Conservation (phyloP, 2,888 invertebrate genomes). For the Drosophila greeni region DNA sequence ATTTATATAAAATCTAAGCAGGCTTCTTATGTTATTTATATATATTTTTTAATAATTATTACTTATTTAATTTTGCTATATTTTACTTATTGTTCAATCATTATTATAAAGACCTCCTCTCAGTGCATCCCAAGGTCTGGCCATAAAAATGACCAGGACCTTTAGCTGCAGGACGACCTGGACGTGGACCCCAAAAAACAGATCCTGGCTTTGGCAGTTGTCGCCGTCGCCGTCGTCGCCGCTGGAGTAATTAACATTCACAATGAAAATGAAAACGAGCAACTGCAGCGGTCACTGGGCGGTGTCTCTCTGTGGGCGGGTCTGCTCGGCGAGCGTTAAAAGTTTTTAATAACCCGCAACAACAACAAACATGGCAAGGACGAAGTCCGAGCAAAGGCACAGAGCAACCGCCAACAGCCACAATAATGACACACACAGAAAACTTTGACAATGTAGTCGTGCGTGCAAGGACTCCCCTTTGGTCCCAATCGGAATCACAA, state of each 20-base stretch:
- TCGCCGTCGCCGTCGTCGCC: constrained; percentile 41
- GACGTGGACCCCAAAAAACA: constrained; percentile 1
- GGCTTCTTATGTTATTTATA: too few relatives aligned
- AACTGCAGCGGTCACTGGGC: constrained; percentile 46
- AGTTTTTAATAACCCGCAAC: constrained; percentile 72
- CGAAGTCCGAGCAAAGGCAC: constrained; percentile 17
- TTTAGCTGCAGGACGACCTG: constrained; percentile 5
- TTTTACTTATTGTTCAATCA: neutral
- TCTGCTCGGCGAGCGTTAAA: constrained; percentile 38
- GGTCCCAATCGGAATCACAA: neutral
- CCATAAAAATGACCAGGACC: neutral
- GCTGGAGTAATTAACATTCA: constrained; percentile 68
- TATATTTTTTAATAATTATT: neutral
- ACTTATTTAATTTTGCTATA: neutral
- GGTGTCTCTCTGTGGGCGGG: constrained; percentile 4
- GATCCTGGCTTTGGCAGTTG: constrained; percentile 45
- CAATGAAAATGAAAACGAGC: constrained; percentile 68
- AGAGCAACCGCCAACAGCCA: constrained; percentile 62
- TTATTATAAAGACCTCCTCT: too few relatives aligned
- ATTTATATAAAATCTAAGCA: too few relatives aligned
- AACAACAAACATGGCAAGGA: constrained; percentile 58
- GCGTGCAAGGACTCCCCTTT: constrained; percentile 44
- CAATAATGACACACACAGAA: constrained; percentile 67
- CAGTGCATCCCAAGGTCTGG: neutral
- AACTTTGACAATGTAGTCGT: constrained; percentile 71